Evolutionary conservation across 2,797 vertebrate genomes (phyloP).

Genomic region (Dipus sagitta): DNA sequence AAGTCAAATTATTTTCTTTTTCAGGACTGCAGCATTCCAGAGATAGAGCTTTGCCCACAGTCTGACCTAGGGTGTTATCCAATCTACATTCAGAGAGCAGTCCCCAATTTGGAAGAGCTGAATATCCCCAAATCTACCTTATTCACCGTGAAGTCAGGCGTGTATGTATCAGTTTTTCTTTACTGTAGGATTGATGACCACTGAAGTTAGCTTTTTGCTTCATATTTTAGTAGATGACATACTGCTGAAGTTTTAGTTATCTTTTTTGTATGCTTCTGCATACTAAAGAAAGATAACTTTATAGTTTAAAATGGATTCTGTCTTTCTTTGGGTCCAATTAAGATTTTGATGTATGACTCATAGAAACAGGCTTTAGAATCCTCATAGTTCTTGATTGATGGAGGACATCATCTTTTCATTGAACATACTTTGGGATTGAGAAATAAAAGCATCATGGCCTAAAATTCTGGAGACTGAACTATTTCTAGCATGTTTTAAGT

Average conservation of each 20-base stretch:
- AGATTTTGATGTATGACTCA: slow-evolving; percentile 35
- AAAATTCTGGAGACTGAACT: neutral
- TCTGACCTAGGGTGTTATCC: slow-evolving; percentile 70
- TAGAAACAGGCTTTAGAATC: slow-evolving; percentile 13
- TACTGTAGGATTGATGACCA: neutral
- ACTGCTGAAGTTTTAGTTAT: slow-evolving; percentile 47
- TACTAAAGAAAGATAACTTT: neutral
- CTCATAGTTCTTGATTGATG: neutral
- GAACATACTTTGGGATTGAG: neutral
- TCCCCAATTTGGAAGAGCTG: slow-evolving; percentile 86
- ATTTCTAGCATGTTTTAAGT: neutral
- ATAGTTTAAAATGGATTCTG: slow-evolving; percentile 3
- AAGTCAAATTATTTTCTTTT: neutral
- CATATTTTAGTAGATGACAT: neutral
- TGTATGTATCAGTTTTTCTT: slow-evolving; percentile 86
- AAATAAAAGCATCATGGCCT: slow-evolving; percentile 35
- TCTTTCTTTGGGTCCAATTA: slow-evolving; percentile 47
- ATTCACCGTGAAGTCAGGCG: slow-evolving; percentile 89
- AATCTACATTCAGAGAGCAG: slow-evolving; percentile 84
- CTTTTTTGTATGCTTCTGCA: neutral
- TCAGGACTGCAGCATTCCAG: slow-evolving; percentile 90
- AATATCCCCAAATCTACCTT: slow-evolving; percentile 85
- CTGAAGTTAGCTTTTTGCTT: neutral
- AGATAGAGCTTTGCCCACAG: slow-evolving; percentile 87
- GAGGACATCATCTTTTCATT: neutral